Evolutionary conservation across 1,140 invertebrate genomes (phyloP).

Genomic region (Idris sp.): DNA sequence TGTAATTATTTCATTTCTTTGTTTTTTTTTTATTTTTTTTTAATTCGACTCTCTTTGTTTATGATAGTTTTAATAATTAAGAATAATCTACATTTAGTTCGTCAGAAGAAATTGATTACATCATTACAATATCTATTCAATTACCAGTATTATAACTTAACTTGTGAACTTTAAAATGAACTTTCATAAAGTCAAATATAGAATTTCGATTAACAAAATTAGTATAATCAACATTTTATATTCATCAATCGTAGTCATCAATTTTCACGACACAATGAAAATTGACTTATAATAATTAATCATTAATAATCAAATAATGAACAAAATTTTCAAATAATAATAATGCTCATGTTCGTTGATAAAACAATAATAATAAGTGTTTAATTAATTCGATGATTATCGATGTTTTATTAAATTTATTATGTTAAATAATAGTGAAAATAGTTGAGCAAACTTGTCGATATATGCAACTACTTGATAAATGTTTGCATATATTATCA

Average conservation of each 20-base stretch:
- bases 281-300: slow-evolving; percentile 14
- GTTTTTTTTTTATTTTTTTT: too few species aligned
- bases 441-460: slow-evolving; percentile 2
- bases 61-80: too few species aligned
- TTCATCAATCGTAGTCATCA: not conserved
- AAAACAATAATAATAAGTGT: slow-evolving; percentile 8
- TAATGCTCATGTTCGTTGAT: not conserved
- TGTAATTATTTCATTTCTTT: too few species aligned
- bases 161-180: too few species aligned
- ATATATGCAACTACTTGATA: slow-evolving; percentile 5
- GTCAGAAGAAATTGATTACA: too few species aligned
- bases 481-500: too few species aligned
- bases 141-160: too few species aligned
- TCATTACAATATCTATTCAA: too few species aligned
- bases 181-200: too few species aligned
- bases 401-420: slow-evolving; percentile 9
- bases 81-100: too few species aligned
- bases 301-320: slow-evolving; percentile 21
- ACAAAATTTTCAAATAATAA: not conserved
- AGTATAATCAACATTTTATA: not conserved
- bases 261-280: slow-evolving; percentile 2
- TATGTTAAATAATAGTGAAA: slow-evolving; percentile 8
- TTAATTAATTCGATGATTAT: slow-evolving; percentile 16
- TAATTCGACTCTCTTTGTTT: too few species aligned
- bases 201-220: too few species aligned